Base-by-base conservation (phyloP, 1,140 invertebrate species). In the Drosophila arawakana region DNA sequence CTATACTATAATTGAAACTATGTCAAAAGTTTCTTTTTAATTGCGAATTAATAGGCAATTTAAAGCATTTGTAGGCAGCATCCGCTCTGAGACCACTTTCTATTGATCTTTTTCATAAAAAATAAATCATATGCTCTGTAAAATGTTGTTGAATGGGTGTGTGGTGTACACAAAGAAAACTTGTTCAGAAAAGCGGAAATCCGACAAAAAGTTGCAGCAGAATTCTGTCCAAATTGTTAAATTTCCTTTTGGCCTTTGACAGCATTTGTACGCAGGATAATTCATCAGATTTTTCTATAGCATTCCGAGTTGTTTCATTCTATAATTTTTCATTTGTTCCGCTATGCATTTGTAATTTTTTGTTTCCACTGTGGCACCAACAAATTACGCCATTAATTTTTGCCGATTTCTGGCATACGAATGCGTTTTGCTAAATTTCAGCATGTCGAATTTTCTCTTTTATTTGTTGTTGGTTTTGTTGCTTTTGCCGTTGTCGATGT, bases 301-400 rank as follows among this genome's bases (percentile, higher is more conserved):
- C 65, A 61, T 69, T 46, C 47, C 65, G 41, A 30, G 30, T 43
- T 57, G 21, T 25, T 55, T 61, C 49, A 21, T 47, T 1, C 37
- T 44, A 75, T 80, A 72, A 62, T 65, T 83, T 72, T 72, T 69
- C 60, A 63, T 62, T 25, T 50, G 25, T 60, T 30, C 39, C 41
- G 15, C 55, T 70, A 54, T 57, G 15, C 52, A 59, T 25, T 25
- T 50, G 44, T 54, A 34, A 78, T 66, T 65, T 71, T 62, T 44
- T 49, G 47, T 70, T 75, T 50, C 60, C 49, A 62, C 66, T 71
- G 67, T 71, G 60, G 47, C 47, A 72, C 63, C 15, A 67, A 78
- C 74, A 80, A 89, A 89, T 89, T 86, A 75, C 84, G 84, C 77
- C 71, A 83, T 88, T 88, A 89, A 89, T 84, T 81, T 84, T 5